Conservation (phyloP, 2,797 vertebrate species). For the Poeciliopsis paucimaculata region DNA sequence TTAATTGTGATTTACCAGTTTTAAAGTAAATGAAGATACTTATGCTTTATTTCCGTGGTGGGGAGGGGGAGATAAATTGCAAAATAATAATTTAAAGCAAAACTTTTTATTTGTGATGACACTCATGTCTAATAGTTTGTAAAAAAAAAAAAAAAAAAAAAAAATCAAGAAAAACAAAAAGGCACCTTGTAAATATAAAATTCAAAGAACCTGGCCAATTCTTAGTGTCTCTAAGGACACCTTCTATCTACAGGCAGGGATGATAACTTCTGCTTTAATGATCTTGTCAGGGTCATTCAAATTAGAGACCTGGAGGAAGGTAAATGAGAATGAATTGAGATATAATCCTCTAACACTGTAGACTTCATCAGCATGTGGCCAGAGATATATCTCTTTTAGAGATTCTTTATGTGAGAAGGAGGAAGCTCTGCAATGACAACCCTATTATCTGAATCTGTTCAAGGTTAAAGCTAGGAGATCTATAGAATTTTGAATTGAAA, state of each 20-base stretch:
- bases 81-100: not conserved
- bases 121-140: not conserved
- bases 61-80: not conserved
- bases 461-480: slow-evolving; percentile 79
- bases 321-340: slow-evolving; percentile 83
- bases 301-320: slow-evolving; percentile 71
- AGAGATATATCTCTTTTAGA: slow-evolving; percentile 81
- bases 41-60: not conserved
- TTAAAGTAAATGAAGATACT: not conserved
- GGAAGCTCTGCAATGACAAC: slow-evolving; percentile 79
- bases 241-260: slow-evolving; percentile 49
- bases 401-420: slow-evolving; percentile 72
- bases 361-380: slow-evolving; percentile 72
- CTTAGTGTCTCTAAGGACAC: slow-evolving; percentile 45
- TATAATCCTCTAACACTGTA: slow-evolving; percentile 76
- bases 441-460: slow-evolving; percentile 80
- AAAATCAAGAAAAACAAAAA: not conserved
- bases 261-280: slow-evolving; percentile 81
- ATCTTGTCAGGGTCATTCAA: slow-evolving; percentile 77
- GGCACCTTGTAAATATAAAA: slow-evolving; percentile 35
- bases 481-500: slow-evolving; percentile 77
- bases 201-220: slow-evolving; percentile 51
- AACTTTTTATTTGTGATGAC: not conserved
- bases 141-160: not conserved
- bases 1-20: not conserved